These are phyloP conservation scores for Ploceus nigricollis DNA, from an alignment of 2,113 vertebrate species.

Conservation along the genomic window DNA sequence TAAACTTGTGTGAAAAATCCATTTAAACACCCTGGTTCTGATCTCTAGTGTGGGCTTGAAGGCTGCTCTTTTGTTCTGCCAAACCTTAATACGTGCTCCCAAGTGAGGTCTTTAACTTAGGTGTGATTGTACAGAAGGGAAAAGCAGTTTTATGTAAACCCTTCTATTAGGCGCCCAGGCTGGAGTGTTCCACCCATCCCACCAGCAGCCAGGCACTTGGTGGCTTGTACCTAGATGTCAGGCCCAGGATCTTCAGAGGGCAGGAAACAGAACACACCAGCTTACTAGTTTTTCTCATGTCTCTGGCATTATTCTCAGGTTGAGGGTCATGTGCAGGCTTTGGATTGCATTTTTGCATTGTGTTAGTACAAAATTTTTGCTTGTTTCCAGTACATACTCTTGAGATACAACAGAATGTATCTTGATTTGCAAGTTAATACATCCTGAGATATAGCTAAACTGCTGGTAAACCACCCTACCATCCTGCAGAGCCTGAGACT, in stretches of 20 bases:
- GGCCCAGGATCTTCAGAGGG: neutral
- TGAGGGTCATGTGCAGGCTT: neutral
- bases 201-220: neutral
- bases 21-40: neutral
- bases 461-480: neutral
- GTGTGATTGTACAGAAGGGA: neutral
- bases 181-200: neutral
- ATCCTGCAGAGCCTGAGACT: neutral
- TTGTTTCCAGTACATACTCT: neutral
- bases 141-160: neutral
- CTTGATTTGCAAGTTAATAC: neutral
- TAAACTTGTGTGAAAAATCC: neutral
- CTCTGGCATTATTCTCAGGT: rapidly evolving
- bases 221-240: neutral
- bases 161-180: neutral
- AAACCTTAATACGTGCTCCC: neutral
- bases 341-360: neutral
- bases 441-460: neutral
- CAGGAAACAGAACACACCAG: neutral
- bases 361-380: neutral
- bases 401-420: neutral
- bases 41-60: neutral
- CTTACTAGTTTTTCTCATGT: neutral
- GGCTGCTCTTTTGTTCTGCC: neutral
- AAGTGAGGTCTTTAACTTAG: neutral